Percentiles rank a stretch among this genome's conserved stretches.
Evolutionary conservation across 2,888 invertebrate species (phyloP).

Genomic region (Andrena minutula): DNA sequence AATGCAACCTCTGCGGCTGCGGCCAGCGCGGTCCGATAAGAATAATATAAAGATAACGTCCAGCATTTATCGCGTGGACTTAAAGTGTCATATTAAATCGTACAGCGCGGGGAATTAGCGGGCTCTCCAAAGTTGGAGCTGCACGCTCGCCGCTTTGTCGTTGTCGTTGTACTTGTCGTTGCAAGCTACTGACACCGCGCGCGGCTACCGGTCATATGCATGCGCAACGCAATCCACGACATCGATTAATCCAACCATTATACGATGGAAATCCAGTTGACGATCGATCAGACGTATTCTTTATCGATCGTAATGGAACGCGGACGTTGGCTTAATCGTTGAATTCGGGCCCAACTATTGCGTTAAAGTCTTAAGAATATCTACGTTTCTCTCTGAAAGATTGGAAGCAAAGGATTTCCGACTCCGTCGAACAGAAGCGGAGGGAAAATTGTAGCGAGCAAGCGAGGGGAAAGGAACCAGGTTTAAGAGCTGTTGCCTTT

Average conservation of each 20-base stretch:
- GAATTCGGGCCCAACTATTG: background rate
- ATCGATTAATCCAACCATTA: constrained; percentile 15
- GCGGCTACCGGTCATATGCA: no score
- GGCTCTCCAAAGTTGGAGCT: constrained; percentile 4
- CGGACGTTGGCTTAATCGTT: constrained; percentile 9
- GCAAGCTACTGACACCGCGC: background rate
- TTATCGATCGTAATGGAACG: constrained; percentile 3
- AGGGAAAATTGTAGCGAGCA: constrained; percentile 37
- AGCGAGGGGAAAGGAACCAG: constrained; percentile 56
- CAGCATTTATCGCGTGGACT: constrained; percentile 29
- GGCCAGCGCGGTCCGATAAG: constrained; percentile 19
- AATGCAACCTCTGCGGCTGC: constrained; percentile 16
- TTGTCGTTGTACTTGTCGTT: constrained; percentile 8
- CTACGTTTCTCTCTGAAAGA: background rate
- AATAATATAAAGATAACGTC: constrained; percentile 43
- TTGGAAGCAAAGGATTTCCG: constrained; percentile 15
- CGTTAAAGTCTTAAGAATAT: background rate
- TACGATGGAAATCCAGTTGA: background rate
- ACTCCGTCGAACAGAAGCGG: background rate
- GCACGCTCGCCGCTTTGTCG: background rate
- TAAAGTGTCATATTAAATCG: constrained; percentile 53
- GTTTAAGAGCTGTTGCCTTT: constrained; percentile 67
- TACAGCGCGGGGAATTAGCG: constrained; percentile 27
- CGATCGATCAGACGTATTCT: constrained; percentile 23
- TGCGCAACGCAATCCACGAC: constrained; percentile 10